These are phyloP conservation scores for Eulemur macaco DNA, from an alignment of 2,113 vertebrate species.

Conservation along the genomic window DNA sequence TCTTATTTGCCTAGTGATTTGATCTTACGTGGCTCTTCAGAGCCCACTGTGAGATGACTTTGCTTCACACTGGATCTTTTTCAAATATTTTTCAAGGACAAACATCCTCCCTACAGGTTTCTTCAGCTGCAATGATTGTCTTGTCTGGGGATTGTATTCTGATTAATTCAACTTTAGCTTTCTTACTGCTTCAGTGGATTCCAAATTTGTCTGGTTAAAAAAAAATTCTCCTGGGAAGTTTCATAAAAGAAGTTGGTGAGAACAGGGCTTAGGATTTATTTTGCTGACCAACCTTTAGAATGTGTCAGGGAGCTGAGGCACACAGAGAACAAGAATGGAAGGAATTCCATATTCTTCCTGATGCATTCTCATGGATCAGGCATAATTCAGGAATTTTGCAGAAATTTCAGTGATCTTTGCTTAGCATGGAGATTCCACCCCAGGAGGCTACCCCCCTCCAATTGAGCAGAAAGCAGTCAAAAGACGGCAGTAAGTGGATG, in stretches of 20 bases:
- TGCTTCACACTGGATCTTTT: constrained; percentile 70
- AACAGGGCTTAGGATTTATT: constrained; percentile 46
- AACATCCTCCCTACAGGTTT: constrained; percentile 78
- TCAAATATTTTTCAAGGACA: constrained; percentile 85
- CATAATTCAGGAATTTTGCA: background rate
- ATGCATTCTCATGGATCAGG: background rate
- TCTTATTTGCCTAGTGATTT: constrained; percentile 52
- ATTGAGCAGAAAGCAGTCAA: background rate
- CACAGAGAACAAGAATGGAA: background rate
- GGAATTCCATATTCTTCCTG: background rate
- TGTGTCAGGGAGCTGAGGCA: background rate
- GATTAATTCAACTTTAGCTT: constrained; percentile 84
- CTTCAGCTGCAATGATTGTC: constrained; percentile 71
- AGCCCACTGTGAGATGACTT: constrained; percentile 64
- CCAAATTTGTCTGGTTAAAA: constrained; percentile 80
- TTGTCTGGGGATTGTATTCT: constrained; percentile 82
- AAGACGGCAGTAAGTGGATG: background rate
- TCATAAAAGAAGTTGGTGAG: constrained; percentile 12
- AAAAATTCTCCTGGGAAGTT: constrained; percentile 63
- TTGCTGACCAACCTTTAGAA: background rate
- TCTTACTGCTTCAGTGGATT: constrained; percentile 80
- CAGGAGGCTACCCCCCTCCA: fast-evolving
- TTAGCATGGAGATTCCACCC: background rate
- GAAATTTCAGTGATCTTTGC: background rate
- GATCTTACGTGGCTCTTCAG: constrained; percentile 37